Base-by-base conservation (phyloP, 1,140 invertebrate genomes). In the Teleogryllus occipitalis region DNA sequence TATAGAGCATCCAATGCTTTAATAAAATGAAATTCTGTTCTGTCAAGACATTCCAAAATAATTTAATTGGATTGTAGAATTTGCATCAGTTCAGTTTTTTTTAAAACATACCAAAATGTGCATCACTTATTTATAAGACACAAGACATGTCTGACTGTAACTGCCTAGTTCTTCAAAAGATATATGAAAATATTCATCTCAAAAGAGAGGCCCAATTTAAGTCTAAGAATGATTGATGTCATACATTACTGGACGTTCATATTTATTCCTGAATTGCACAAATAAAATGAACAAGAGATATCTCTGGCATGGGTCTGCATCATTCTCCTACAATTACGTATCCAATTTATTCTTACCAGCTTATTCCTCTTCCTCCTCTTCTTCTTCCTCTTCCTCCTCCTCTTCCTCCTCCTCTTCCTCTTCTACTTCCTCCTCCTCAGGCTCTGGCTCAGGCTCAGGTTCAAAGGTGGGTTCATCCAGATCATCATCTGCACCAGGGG, bases 331-430 rank as follows among this genome's bases (percentile, higher is more conserved):
- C 27, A 39, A 39, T 39, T 39, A 39, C 5, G 27, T 39, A 39
- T 5, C 27, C 27, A 39, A 2, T 39, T 39, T 39, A 2, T 39
- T 39, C 27, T 65, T 65, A 65, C 10, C 10, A 65, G 10, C 54
- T 54, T 21, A 65, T 77, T 39, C 21, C 73, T 89, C 89, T 74
- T 90, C 90, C 54, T 89, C 87, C 82, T 87, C 87, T 80, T 82
- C 81, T 74, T 81, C 81, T 49, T 85, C 84, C 54, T 86, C 85
- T 79, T 87, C 91, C 77, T 88, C 89, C 74, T 88, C 91, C 79
- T 92, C 92, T 80, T 92, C 91, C 82, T 92, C 92, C 81, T 92
- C 92, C 74, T 92, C 91, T 82, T 92, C 92, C 82, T 92, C 93
- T 81, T 93, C 93, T 81, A 90, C 91, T 82, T 92, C 92, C 83